Evolutionary conservation across 2,888 invertebrate genomes (phyloP), one percentile per base, ranked within the genome.

Genomic region (Pantelozetes paolii): DNA sequence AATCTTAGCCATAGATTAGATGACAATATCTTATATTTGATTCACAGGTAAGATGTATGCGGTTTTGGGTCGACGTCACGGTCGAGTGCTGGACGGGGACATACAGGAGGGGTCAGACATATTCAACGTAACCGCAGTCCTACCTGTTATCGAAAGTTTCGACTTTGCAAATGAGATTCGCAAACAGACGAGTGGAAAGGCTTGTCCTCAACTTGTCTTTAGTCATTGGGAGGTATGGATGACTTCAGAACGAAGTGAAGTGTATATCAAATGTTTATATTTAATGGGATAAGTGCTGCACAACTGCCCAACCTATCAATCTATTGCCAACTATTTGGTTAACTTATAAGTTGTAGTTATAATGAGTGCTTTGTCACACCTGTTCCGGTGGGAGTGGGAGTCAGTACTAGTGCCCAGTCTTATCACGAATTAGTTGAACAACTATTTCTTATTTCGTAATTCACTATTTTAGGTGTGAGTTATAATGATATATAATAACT

Each of bases 141-240:
- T 99, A 80, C 99, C 99, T 0, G 96, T 99, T 32, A 89, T 95
- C 6, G 99, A 99, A 85, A 97, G 97, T 82, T 94, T 96, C 84
- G 90, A 90, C 79, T 93, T 99, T 83, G 92, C 94, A 3, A 89
- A 92, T 76, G 96, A 97, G 83, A 88, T 99, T 79, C 87, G 97
- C 75, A 95, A 93, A 79, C 90, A 93, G 83, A 98, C 98, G 28
- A 96, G 96, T 75, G 99, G 99, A 13, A 86, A 95, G 77, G 98
- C 98, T 11, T 91, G 90, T 82, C 97, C 98, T 0, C 96, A 95
- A 82, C 87, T 99, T 78, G 87, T 92, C 79, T 97, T 97, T 85
- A 95, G 94, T 81, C 97, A 98, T 83, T 99, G 97, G 92, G 96
- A 98, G 90, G 92, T 94, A 81, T 86, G 85, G 81, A 23, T 32